phyloP scores from a whole-genome alignment of 1,140 invertebrate genomes.

The Diprion similis region DNA sequence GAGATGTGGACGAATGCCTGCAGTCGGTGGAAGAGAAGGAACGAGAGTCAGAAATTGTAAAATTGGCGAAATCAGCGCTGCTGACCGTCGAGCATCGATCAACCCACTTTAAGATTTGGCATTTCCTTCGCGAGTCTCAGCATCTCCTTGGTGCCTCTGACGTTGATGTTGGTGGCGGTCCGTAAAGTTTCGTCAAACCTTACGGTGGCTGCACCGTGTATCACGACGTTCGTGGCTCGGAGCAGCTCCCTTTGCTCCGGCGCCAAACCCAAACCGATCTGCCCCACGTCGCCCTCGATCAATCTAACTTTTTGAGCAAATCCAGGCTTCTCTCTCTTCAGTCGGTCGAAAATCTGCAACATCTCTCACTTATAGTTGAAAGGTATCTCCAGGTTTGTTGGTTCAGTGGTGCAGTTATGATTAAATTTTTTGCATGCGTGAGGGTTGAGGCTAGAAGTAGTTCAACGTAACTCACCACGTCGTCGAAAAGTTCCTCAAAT shows the following conservation, averaged over 20 bases:
- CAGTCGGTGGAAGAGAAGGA: neutral
- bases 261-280: constrained; percentile 66
- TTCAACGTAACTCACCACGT: constrained; percentile 55
- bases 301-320: constrained; percentile 65
- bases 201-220: constrained; percentile 90
- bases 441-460: no score
- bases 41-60: no score
- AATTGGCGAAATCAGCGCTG: no score
- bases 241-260: constrained; percentile 60
- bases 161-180: constrained; percentile 67
- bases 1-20: constrained; percentile 64
- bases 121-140: constrained; percentile 69
- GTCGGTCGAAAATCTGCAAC: constrained; percentile 61
- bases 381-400: no score
- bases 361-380: no score
- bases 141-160: constrained; percentile 67
- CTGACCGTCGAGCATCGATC: neutral
- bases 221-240: constrained; percentile 70
- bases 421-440: no score
- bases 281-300: constrained; percentile 68
- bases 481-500: constrained; percentile 65
- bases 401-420: no score
- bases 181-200: constrained; percentile 85
- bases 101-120: constrained; percentile 68
- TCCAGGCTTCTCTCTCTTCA: constrained; percentile 53